These are phyloP conservation scores for Bambusicola thoracicus DNA, from an alignment of 2,113 vertebrate genomes.

Conservation along the genomic window DNA sequence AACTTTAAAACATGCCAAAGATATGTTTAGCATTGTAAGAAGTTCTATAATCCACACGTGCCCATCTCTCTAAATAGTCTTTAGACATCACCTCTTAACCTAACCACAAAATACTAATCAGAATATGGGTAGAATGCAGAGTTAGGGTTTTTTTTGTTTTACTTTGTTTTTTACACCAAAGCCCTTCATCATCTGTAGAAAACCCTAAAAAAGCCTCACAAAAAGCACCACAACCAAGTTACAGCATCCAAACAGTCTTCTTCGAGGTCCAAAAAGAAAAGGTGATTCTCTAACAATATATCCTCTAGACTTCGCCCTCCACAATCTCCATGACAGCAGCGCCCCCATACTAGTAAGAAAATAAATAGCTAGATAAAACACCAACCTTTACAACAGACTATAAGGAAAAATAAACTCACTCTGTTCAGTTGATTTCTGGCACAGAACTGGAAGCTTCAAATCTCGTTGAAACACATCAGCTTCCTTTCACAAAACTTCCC, in stretches of 20 bases:
- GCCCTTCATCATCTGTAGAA: background rate
- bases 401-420: background rate
- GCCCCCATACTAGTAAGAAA: background rate
- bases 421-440: background rate
- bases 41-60: background rate
- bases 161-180: background rate
- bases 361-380: background rate
- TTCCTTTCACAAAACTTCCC: background rate
- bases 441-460: background rate
- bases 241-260: background rate
- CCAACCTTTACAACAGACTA: background rate
- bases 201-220: background rate
- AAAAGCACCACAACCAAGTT: background rate
- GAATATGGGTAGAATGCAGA: background rate
- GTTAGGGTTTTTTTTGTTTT: no score
- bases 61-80: background rate
- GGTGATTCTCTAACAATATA: background rate
- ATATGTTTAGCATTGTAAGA: background rate
- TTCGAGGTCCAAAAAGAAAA: background rate
- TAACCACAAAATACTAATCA: background rate
- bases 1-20: background rate
- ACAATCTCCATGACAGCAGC: background rate
- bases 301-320: background rate
- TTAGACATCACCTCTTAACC: background rate
- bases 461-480: background rate